Evolutionary conservation across 2,888 invertebrate genomes (phyloP).

Genomic region (Fragum sueziense): DNA sequence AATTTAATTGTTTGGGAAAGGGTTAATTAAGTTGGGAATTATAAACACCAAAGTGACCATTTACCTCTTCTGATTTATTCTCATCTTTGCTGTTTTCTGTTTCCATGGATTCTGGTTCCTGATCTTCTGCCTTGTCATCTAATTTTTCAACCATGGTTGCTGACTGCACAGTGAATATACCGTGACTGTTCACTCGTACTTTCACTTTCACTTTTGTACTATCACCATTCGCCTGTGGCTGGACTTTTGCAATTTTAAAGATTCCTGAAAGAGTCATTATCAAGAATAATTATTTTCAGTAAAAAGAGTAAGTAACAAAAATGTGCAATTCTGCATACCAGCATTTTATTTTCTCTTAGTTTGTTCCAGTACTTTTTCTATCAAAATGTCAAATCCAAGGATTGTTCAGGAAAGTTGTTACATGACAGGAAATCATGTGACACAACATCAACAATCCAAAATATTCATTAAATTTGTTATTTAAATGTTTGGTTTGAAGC

Average conservation of each 20-base stretch:
- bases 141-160: constrained; percentile 86
- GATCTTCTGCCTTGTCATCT: constrained; percentile 70
- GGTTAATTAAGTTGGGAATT: too few relatives aligned
- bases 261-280: constrained; percentile 74
- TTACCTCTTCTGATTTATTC: constrained; percentile 53
- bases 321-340: not conserved
- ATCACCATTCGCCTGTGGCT: constrained; percentile 93
- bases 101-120: constrained; percentile 78
- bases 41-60: too few relatives aligned
- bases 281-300: constrained; percentile 4
- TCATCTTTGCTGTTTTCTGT: constrained; percentile 55
- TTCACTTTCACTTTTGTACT: constrained; percentile 98
- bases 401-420: too few relatives aligned
- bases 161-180: constrained; percentile 93
- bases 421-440: too few relatives aligned
- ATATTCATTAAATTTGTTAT: too few relatives aligned
- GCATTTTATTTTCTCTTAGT: too few relatives aligned
- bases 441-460: too few relatives aligned
- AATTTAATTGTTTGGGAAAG: too few relatives aligned
- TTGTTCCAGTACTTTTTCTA: too few relatives aligned
- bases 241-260: constrained; percentile 85
- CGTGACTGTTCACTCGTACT: constrained; percentile 96
- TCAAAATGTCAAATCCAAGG: too few relatives aligned
- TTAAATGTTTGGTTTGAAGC: too few relatives aligned
- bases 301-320: too few relatives aligned